Percentiles rank a stretch among this genome's conserved stretches.
Conservation (phyloP, 2,113 vertebrate species). For the Amphilophus citrinellus region DNA sequence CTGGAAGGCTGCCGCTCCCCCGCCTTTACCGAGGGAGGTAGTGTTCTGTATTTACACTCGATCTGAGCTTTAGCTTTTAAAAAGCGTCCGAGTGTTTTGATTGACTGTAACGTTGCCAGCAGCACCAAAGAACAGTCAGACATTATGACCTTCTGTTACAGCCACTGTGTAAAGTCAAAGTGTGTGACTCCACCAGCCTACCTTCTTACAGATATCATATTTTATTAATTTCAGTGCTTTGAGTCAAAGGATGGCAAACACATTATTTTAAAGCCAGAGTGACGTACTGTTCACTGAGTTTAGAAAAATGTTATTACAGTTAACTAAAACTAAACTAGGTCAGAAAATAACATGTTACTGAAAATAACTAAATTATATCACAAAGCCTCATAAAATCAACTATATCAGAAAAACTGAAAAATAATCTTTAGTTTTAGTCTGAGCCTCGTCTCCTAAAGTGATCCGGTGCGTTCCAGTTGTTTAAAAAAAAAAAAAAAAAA, state of each 20-base stretch:
- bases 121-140: background rate
- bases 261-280: too few relatives aligned
- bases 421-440: too few relatives aligned
- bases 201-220: too few relatives aligned
- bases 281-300: too few relatives aligned
- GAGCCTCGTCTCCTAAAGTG: background rate
- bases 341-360: too few relatives aligned
- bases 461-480: background rate
- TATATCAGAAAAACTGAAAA: too few relatives aligned
- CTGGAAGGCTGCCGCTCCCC: background rate
- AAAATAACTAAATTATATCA: too few relatives aligned
- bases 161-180: background rate
- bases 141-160: background rate
- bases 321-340: too few relatives aligned
- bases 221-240: too few relatives aligned
- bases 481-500: rapidly evolving
- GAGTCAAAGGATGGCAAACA: too few relatives aligned
- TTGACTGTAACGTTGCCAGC: background rate
- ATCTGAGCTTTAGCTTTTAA: background rate
- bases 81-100: background rate
- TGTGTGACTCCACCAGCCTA: background rate
- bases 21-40: background rate
- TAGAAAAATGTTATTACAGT: too few relatives aligned
- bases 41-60: background rate
- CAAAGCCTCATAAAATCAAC: too few relatives aligned